Evolutionary conservation across 2,888 invertebrate species (phyloP).

Genomic region (Morpho helenor): DNA sequence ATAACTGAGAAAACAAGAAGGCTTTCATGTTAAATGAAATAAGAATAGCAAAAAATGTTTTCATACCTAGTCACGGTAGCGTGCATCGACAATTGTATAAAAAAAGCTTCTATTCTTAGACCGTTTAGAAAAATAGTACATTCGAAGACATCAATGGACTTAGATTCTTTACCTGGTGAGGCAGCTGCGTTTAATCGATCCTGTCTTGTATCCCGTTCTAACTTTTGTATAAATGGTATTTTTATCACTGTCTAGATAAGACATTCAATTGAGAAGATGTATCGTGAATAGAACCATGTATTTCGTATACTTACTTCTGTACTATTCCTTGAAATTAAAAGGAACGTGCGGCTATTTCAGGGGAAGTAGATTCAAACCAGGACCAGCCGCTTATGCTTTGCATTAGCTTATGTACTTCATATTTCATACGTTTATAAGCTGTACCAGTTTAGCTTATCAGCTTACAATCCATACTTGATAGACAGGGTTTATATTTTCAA

Average conservation of each 20-base stretch:
- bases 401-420: too few relatives aligned
- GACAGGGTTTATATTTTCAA: too few relatives aligned
- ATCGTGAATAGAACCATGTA: conserved; percentile 5
- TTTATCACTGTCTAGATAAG: conserved; percentile 47
- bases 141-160: conserved; percentile 49
- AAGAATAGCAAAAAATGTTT: too few relatives aligned
- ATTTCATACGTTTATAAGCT: too few relatives aligned
- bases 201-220: conserved; percentile 40
- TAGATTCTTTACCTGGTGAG: conserved; percentile 48
- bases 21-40: too few relatives aligned
- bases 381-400: too few relatives aligned
- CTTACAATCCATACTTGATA: too few relatives aligned
- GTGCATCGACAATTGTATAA: conserved; percentile 8
- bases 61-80: neutral
- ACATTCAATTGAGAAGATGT: conserved; percentile 32
- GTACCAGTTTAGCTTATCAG: too few relatives aligned
- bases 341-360: too few relatives aligned
- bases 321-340: too few relatives aligned
- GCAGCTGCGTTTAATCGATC: conserved; percentile 73
- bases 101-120: conserved; percentile 19
- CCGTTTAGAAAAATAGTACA: conserved; percentile 29
- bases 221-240: conserved; percentile 21
- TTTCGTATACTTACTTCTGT: neutral
- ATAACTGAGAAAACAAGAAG: too few relatives aligned
- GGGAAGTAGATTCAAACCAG: too few relatives aligned